These are phyloP conservation scores for Serilophus lunatus DNA, from an alignment of 2,113 vertebrate species.

Conservation along the genomic window DNA sequence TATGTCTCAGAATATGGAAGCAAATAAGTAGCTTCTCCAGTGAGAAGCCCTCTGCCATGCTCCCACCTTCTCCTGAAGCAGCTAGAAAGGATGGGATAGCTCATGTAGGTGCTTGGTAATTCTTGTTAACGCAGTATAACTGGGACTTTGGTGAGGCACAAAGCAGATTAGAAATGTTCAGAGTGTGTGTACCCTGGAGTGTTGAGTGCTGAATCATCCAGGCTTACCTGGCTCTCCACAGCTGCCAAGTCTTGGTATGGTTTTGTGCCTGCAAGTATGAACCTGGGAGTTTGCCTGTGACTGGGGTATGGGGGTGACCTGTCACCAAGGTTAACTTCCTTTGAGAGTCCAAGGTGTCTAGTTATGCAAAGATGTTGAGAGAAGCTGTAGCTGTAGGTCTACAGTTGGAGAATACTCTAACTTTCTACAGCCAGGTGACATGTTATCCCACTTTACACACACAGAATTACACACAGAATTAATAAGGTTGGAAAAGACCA, in stretches of 20 bases:
- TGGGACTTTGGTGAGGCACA: not conserved
- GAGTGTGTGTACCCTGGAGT: fast-evolving
- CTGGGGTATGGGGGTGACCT: not conserved
- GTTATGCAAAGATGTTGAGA: not conserved
- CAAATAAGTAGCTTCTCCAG: not conserved
- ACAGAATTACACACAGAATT: no score
- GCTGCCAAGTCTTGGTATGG: not conserved
- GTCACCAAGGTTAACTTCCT: not conserved
- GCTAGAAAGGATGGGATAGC: not conserved
- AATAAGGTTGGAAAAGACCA: no score
- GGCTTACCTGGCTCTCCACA: not conserved
- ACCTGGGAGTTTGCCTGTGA: not conserved
- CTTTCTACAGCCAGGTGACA: not conserved
- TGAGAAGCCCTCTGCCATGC: not conserved
- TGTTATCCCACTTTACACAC: not conserved
- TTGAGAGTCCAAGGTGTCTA: not conserved
- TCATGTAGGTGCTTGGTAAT: not conserved
- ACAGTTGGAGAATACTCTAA: not conserved
- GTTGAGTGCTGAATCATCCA: not conserved
- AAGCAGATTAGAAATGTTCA: not conserved
- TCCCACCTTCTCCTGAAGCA: not conserved
- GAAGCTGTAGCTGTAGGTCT: not conserved
- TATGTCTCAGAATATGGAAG: not conserved
- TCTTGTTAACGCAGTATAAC: fast-evolving
- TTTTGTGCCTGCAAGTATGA: not conserved